Evolutionary conservation across 2,888 invertebrate genomes (phyloP).

Genomic region (Auanema freiburgensis): DNA sequence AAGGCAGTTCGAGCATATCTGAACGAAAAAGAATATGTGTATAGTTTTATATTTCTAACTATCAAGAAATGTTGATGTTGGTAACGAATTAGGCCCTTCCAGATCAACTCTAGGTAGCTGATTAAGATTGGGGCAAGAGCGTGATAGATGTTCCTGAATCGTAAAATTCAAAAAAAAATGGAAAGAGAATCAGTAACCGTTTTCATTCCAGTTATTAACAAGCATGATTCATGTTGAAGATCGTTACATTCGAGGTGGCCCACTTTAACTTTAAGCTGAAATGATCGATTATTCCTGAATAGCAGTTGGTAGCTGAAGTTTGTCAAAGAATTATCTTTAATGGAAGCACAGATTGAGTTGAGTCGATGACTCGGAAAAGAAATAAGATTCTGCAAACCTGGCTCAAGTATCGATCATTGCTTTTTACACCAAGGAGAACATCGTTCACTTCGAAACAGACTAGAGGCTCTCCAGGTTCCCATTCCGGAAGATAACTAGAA

Average conservation of each 20-base stretch:
- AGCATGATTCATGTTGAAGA: conserved; percentile 3
- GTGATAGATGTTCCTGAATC: conserved; percentile 11
- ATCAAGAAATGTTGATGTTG: too few relatives aligned
- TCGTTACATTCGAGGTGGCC: conserved; percentile 44
- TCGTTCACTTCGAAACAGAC: conserved; percentile 41
- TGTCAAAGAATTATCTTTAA: too few relatives aligned
- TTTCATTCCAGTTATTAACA: conserved; percentile 6
- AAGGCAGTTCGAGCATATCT: too few relatives aligned
- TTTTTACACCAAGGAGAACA: conserved; percentile 41
- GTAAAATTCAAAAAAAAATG: too few relatives aligned
- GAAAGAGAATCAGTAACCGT: too few relatives aligned
- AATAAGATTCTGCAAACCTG: conserved; percentile 18
- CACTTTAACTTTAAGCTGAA: conserved; percentile 42
- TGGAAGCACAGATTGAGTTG: too few relatives aligned
- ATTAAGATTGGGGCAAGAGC: conserved; percentile 11
- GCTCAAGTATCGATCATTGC: conserved; percentile 46
- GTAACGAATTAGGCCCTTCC: too few relatives aligned
- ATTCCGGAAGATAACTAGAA: conserved; percentile 9
- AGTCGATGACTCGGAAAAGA: background rate
- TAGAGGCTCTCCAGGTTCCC: conserved; percentile 45
- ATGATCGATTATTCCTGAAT: too few relatives aligned
- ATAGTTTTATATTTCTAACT: too few relatives aligned
- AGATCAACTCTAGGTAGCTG: background rate
- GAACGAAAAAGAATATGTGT: too few relatives aligned
- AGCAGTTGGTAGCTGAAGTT: too few relatives aligned